Evolutionary conservation across 2,113 vertebrate species (phyloP).

Genomic region (Strix uralensis): DNA sequence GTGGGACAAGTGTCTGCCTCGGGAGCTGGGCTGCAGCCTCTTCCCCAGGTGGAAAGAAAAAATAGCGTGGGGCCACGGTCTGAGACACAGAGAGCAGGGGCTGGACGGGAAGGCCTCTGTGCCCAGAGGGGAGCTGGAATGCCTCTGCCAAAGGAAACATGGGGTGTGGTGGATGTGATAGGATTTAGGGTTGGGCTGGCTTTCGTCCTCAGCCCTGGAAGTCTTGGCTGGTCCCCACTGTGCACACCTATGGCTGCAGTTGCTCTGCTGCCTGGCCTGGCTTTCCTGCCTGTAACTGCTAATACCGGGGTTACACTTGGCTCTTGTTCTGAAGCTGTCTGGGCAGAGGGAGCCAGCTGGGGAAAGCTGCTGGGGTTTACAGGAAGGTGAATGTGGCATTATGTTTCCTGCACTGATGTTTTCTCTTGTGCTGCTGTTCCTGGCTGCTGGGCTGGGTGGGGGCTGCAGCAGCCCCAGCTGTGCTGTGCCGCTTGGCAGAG

Average conservation of each 20-base stretch:
- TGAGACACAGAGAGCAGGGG: rapidly evolving
- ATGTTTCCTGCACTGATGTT: not conserved
- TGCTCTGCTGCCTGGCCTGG: rapidly evolving
- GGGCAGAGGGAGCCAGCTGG: not conserved
- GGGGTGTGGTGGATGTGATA: not conserved
- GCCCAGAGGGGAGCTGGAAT: not conserved
- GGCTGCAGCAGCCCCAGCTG: not conserved
- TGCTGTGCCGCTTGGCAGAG: not conserved
- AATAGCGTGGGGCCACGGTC: not conserved
- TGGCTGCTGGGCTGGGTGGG: not conserved
- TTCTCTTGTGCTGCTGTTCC: not conserved
- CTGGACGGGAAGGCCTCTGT: rapidly evolving
- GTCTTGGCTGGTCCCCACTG: not conserved
- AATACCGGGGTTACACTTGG: rapidly evolving
- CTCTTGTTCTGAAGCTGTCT: not conserved
- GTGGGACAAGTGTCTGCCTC: not conserved
- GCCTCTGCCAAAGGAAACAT: not conserved
- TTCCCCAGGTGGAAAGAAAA: not conserved
- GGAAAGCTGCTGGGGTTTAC: not conserved
- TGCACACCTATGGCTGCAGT: not conserved
- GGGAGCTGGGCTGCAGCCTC: not conserved
- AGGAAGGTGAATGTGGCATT: not conserved
- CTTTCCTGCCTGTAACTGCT: rapidly evolving
- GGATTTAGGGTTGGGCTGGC: not conserved
- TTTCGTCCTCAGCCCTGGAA: rapidly evolving